Evolutionary conservation across 2,888 invertebrate genomes (phyloP).

Genomic region (Thymelicus lineola): DNA sequence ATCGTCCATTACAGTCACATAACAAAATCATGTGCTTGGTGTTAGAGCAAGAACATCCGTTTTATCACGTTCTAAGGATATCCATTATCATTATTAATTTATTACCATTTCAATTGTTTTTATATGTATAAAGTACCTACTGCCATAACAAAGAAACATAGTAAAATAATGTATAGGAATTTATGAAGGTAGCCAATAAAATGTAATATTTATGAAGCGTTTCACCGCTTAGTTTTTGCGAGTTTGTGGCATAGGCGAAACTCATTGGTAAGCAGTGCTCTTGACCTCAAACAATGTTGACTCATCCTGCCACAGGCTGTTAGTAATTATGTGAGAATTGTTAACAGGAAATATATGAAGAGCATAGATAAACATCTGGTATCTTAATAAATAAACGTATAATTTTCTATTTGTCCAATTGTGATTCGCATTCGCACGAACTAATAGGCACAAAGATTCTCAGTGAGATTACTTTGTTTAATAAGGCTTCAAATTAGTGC

Average conservation of each 20-base stretch:
- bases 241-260: conserved; percentile 66
- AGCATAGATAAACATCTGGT: conserved; percentile 16
- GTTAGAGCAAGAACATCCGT: too few relatives aligned
- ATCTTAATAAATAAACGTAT: conserved; percentile 7
- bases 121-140: too few relatives aligned
- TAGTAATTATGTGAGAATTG: conserved; percentile 50
- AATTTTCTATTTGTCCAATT: conserved; percentile 25
- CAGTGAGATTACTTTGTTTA: conserved; percentile 1
- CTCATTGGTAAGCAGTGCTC: conserved; percentile 74
- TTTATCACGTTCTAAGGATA: too few relatives aligned
- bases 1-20: too few relatives aligned
- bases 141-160: too few relatives aligned
- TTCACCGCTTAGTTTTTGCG: conserved; percentile 4
- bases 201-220: neutral
- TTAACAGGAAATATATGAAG: conserved; percentile 33
- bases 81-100: too few relatives aligned
- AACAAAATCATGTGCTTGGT: too few relatives aligned
- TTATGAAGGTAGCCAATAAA: neutral
- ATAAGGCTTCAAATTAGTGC: neutral
- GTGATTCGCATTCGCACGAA: conserved; percentile 17
- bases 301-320: conserved; percentile 54
- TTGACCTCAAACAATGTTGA: conserved; percentile 70
- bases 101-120: too few relatives aligned
- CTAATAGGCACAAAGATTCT: neutral
- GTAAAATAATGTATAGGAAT: neutral